Evolutionary conservation across 1,140 invertebrate species (phyloP), one percentile per base, ranked within the genome.

Genomic region (Wiebesia pumilae): DNA sequence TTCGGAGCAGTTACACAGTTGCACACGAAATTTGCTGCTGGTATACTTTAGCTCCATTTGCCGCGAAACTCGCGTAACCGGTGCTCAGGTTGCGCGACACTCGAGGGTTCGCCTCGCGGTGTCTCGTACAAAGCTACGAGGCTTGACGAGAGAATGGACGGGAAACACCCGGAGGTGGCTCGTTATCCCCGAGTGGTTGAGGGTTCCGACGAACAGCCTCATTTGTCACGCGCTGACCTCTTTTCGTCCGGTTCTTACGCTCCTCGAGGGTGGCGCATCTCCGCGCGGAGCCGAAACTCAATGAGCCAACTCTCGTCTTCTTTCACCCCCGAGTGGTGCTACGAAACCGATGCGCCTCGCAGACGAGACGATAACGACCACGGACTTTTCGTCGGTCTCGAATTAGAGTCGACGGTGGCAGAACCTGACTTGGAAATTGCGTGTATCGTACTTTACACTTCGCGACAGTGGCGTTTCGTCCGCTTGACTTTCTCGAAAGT

Each of bases 151-250:
- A 47, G 43, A 47, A 12, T 47, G 43, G 43, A 47, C 12, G 43
- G 43, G 12, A 21, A 2, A 33, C 30, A 88, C 91, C 84, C 89
- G 87, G 89, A 90, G 89, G 89, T 87, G 87, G 89, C 91, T 92
- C 91, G 91, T 92, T 92, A 92, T 92, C 89, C 89, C 84, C 88
- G 82, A 73, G 69, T 90, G 90, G 90, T 33, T 27, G 89, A 87
- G 89, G 91, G 90, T 19, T 24, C 33, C 89, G 90, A 92, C 91
- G 92, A 92, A 92, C 91, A 92, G 90, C 88, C 90, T 92, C 92
- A 88, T 92, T 92, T 92, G 92, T 92, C 92, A 92, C 90, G 90
- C 89, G 91, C 89, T 92, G 91, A 92, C 89, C 88, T 87, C 88
- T 90, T 89, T 88, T 90, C 88, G 88, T 87, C 43, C 43, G 4